Percentiles rank a stretch among this genome's conserved stretches.
Conservation (phyloP, 2,113 vertebrate genomes). For the Cranoglanis bouderius region DNA sequence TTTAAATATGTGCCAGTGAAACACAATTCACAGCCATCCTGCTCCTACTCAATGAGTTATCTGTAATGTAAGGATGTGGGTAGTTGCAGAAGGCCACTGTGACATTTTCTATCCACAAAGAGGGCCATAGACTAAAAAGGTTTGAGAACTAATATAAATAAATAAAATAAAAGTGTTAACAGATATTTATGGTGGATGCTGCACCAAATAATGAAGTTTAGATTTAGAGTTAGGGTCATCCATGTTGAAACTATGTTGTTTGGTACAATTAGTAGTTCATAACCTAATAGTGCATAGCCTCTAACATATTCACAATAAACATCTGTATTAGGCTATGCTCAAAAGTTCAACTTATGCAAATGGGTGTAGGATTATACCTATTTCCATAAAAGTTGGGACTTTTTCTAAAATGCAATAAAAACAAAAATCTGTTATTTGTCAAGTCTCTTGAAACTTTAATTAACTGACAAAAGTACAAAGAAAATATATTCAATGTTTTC, state of each 20-base stretch:
- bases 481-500: too few relatives aligned
- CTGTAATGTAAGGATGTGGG: neutral
- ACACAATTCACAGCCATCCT: neutral
- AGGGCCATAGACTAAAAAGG: neutral
- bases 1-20: neutral
- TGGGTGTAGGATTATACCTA: neutral
- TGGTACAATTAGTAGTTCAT: neutral
- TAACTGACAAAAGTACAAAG: too few relatives aligned
- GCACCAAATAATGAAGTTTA: neutral
- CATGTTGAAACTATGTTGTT: neutral
- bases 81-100: too few relatives aligned
- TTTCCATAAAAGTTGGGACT: too few relatives aligned
- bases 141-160: neutral
- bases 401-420: too few relatives aligned
- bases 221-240: neutral
- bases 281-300: too few relatives aligned
- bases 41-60: neutral
- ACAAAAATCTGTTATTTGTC: too few relatives aligned
- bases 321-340: neutral
- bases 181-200: neutral
- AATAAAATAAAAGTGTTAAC: neutral
- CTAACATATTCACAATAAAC: neutral
- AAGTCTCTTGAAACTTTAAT: too few relatives aligned
- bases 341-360: neutral
- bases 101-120: constrained; percentile 10